phyloP scores from a whole-genome alignment of 2,888 invertebrate species.

The Lordiphosa fenestrarum region DNA sequence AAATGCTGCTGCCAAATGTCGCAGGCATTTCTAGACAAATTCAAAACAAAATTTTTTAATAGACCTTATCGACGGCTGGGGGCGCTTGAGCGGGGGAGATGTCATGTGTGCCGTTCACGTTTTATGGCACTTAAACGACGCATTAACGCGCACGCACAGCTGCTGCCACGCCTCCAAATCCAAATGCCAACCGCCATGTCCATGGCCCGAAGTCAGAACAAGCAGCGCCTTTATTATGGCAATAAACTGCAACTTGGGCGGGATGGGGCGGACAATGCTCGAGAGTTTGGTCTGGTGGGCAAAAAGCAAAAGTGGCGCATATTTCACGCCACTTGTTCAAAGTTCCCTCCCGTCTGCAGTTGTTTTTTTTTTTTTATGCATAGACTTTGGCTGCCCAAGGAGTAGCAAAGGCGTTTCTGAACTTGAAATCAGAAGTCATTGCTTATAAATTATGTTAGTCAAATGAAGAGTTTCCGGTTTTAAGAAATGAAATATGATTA shows the following conservation, averaged over 20 bases:
- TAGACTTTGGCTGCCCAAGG: not conserved
- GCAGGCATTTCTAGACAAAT: conserved; percentile 63
- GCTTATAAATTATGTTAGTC: too few relatives aligned
- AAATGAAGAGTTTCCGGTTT: too few relatives aligned
- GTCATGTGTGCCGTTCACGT: conserved; percentile 61
- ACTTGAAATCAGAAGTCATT: too few relatives aligned
- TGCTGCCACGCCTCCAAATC: conserved; percentile 40
- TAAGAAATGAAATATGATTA: too few relatives aligned
- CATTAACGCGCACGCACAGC: conserved; percentile 73
- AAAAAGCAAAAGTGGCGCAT: conserved; percentile 57
- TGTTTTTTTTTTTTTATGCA: not conserved
- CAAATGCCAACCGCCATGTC: conserved; percentile 7
- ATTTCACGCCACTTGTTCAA: conserved; percentile 59
- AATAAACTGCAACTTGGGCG: conserved; percentile 52
- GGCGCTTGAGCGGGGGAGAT: conserved; percentile 6
- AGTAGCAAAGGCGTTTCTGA: too few relatives aligned
- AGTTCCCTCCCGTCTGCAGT: conserved; percentile 9
- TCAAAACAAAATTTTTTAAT: conserved; percentile 67
- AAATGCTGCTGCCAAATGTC: conserved; percentile 45
- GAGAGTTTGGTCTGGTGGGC: conserved; percentile 8
- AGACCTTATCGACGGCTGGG: conserved; percentile 41
- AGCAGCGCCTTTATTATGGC: conserved; percentile 67
- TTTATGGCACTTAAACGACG: conserved; percentile 76
- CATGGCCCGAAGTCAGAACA: conserved; percentile 26
- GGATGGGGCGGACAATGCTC: conserved; percentile 8